These are phyloP conservation scores for Galagoides demidoff DNA, from an alignment of 2,797 vertebrate species.

Conservation along the genomic window DNA sequence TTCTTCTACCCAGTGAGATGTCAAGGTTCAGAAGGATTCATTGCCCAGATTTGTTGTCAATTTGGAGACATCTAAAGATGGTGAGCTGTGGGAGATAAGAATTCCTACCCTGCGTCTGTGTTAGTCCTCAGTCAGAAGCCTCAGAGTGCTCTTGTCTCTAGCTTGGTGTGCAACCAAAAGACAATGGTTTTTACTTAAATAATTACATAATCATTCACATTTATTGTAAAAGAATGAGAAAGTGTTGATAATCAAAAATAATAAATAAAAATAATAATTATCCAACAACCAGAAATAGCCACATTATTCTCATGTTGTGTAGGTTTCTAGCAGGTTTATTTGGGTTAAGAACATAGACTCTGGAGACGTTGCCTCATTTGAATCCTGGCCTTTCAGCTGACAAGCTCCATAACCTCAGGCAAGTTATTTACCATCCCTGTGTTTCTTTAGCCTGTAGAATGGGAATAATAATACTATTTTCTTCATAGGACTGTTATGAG, in stretches of 20 bases:
- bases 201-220: background rate
- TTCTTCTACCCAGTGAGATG: background rate
- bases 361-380: background rate
- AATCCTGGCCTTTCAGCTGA: background rate
- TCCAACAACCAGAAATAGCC: background rate
- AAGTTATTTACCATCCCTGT: background rate
- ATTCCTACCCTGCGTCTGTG: background rate
- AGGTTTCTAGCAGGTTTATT: background rate
- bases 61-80: background rate
- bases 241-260: background rate
- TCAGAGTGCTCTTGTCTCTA: background rate
- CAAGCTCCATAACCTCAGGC: background rate
- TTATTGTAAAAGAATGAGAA: slow-evolving; percentile 1
- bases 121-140: background rate
- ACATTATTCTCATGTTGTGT: background rate
- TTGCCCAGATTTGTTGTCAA: background rate
- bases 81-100: background rate
- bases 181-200: background rate
- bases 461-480: background rate
- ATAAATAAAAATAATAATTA: background rate
- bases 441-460: background rate
- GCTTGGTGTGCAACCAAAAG: background rate
- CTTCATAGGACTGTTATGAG: background rate
- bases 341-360: background rate
- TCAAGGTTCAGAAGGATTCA: background rate